phyloP scores from a whole-genome alignment of 2,888 invertebrate genomes.

The Drosophila atroscutellata region DNA sequence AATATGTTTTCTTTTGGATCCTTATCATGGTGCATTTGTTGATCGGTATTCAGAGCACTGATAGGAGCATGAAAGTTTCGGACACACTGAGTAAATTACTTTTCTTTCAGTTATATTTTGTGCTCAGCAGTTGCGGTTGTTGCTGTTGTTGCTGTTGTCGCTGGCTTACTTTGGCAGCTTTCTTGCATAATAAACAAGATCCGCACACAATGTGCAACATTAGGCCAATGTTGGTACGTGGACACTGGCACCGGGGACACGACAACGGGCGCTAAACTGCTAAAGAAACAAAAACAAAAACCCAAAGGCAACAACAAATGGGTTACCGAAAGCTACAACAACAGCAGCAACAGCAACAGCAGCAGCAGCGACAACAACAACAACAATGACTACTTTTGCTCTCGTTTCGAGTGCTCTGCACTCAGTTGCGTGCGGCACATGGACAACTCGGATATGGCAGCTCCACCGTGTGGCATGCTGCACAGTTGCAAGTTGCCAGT shows the following conservation, averaged over 20 bases:
- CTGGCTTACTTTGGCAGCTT: slow-evolving; percentile 76
- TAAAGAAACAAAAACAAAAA: slow-evolving; percentile 51
- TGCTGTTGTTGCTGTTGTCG: slow-evolving; percentile 35
- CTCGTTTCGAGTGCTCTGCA: slow-evolving; percentile 62
- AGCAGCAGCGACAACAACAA: slow-evolving; percentile 16
- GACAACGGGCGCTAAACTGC: slow-evolving; percentile 74
- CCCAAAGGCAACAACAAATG: slow-evolving; percentile 28
- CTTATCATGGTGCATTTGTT: not conserved
- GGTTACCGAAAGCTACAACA: slow-evolving; percentile 26
- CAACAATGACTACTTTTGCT: slow-evolving; percentile 65
- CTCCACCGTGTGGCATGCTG: slow-evolving; percentile 36
- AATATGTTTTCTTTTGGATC: not conserved
- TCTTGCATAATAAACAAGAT: slow-evolving; percentile 81
- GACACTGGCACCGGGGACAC: slow-evolving; percentile 71
- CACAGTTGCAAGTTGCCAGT: slow-evolving; percentile 26
- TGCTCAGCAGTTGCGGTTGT: slow-evolving; percentile 17
- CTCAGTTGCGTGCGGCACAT: slow-evolving; percentile 69
- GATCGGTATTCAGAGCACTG: slow-evolving; percentile 2
- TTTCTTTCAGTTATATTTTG: slow-evolving; percentile 27
- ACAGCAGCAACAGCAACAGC: slow-evolving; percentile 10
- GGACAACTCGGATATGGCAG: slow-evolving; percentile 49
- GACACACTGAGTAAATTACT: slow-evolving; percentile 7
- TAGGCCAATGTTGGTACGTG: slow-evolving; percentile 79
- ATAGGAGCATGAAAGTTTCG: slow-evolving; percentile 8
- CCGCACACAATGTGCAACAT: slow-evolving; percentile 81